Conservation (phyloP, 1,140 invertebrate species). For the Zaprionus nigranus region DNA sequence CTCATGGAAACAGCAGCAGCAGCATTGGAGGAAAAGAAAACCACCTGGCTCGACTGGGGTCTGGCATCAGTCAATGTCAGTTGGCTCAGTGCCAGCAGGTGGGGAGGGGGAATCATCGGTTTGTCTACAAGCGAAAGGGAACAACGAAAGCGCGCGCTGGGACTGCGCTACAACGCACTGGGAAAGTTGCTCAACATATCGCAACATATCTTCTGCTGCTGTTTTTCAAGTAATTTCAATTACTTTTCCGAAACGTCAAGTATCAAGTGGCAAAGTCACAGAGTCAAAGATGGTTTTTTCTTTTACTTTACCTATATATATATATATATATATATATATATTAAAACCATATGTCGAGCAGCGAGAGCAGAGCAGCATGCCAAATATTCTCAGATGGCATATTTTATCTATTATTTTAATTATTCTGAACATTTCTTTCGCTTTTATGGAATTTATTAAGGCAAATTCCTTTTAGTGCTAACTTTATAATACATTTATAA, state of each 20-base stretch:
- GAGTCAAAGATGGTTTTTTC: neutral
- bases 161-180: constrained; percentile 22
- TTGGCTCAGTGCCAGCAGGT: constrained; percentile 72
- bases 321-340: constrained; percentile 4
- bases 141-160: neutral
- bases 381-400: constrained; percentile 59
- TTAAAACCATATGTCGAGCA: constrained; percentile 47
- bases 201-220: neutral
- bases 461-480: constrained; percentile 46
- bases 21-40: constrained; percentile 5
- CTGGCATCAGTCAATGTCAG: constrained; percentile 83
- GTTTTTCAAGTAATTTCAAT: constrained; percentile 24
- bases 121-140: constrained; percentile 28
- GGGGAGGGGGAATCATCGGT: constrained; percentile 11
- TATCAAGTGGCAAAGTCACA: constrained; percentile 32
- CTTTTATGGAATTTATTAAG: constrained; percentile 42
- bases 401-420: constrained; percentile 45
- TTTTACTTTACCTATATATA: neutral
- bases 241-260: constrained; percentile 25
- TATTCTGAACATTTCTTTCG: constrained; percentile 26
- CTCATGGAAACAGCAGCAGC: constrained; percentile 21
- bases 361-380: constrained; percentile 46
- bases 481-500: constrained; percentile 75
- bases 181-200: constrained; percentile 32
- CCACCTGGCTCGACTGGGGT: constrained; percentile 27